Conservation (phyloP, 2,113 vertebrate genomes). For the Tachysurus vachellii region DNA sequence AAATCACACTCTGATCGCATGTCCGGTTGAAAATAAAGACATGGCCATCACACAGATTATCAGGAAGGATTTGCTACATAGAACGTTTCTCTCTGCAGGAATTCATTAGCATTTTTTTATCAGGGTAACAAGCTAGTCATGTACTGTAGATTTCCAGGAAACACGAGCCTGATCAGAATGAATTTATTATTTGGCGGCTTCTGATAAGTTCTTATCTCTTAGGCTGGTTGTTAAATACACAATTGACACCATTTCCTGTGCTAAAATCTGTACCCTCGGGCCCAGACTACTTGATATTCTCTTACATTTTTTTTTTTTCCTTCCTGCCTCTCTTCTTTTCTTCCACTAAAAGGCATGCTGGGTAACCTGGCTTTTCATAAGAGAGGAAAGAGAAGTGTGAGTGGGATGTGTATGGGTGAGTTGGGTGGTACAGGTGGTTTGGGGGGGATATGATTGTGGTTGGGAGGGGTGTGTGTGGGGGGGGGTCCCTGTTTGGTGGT, state of each 20-base stretch:
- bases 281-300: not conserved
- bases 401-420: not conserved
- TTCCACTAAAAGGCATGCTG: not conserved
- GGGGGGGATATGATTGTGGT: not conserved
- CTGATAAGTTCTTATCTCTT: not conserved
- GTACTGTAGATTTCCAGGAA: not conserved
- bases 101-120: too few relatives aligned
- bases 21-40: too few relatives aligned
- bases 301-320: not conserved
- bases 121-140: not conserved
- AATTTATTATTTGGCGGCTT: not conserved
- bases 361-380: slow-evolving; percentile 23
- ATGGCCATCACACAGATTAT: too few relatives aligned
- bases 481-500: too few relatives aligned
- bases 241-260: not conserved
- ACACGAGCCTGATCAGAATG: not conserved
- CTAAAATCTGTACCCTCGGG: not conserved
- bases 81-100: too few relatives aligned
- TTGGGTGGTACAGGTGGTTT: too few relatives aligned
- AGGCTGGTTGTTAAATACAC: not conserved
- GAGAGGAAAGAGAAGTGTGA: slow-evolving; percentile 45
- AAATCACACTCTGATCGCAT: too few relatives aligned
- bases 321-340: not conserved
- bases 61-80: too few relatives aligned
- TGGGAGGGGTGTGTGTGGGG: too few relatives aligned